A percentile compares a stretch with the other conserved stretches of the same genome.
These are phyloP conservation scores for Acleris cristana DNA, from an alignment of 2,888 invertebrate genomes.

Conservation along the genomic window DNA sequence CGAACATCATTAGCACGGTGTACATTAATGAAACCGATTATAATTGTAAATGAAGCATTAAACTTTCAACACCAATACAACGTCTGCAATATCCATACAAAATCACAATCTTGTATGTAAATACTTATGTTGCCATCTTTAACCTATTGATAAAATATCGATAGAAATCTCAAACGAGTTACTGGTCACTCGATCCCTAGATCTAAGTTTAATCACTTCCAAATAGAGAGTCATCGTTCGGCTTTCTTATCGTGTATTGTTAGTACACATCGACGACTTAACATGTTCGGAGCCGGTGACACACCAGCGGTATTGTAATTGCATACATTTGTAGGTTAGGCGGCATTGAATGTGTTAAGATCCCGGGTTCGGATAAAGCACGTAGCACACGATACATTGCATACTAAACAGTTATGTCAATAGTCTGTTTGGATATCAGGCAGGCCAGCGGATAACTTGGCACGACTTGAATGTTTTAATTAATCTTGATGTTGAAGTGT, in stretches of 20 bases:
- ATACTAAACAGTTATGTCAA: conserved; percentile 35
- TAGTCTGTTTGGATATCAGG: conserved; percentile 12
- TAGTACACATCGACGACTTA: conserved; percentile 11
- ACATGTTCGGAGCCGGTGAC: no score
- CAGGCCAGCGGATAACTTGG: neutral
- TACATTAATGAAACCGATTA: no score
- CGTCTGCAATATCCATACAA: no score
- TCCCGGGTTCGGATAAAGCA: conserved; percentile 27
- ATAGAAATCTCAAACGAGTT: neutral
- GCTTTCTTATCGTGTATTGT: conserved; percentile 11
- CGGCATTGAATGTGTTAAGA: neutral
- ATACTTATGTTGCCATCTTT: neutral
- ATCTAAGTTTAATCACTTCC: neutral
- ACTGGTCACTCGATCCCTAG: neutral
- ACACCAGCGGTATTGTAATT: no score
- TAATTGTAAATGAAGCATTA: no score
- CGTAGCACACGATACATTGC: conserved; percentile 30
- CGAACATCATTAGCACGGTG: no score
- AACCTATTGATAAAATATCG: neutral
- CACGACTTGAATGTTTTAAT: conserved; percentile 21
- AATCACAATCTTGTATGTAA: neutral
- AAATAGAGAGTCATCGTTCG: conserved; percentile 11
- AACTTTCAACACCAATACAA: no score
- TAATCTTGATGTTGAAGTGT: conserved; percentile 7
- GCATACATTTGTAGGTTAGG: no score